Conservation (phyloP, 2,888 invertebrate species). For the Alviniconcha strummeri region DNA sequence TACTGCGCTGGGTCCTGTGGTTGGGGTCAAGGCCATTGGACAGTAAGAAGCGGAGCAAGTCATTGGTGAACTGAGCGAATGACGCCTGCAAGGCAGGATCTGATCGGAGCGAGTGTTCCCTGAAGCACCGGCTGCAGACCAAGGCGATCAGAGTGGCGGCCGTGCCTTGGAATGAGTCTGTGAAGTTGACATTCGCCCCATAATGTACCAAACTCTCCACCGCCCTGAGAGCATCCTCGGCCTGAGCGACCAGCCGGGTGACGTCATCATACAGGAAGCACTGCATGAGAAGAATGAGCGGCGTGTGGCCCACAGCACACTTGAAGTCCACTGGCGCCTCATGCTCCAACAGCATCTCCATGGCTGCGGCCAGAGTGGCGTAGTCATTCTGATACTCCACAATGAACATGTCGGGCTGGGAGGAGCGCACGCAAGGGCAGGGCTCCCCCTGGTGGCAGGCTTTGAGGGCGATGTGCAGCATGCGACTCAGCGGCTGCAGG, state of each 20-base stretch:
- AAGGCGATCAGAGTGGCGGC: conserved; percentile 75
- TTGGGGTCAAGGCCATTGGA: conserved; percentile 82
- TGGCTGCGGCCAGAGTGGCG: conserved; percentile 53
- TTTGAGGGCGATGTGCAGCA: conserved; percentile 75
- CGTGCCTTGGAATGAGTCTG: conserved; percentile 78
- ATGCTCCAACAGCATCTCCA: conserved; percentile 62
- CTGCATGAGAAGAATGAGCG: conserved; percentile 84
- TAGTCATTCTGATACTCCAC: conserved; percentile 74
- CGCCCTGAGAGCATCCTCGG: conserved; percentile 79
- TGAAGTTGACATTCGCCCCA: conserved; percentile 85
- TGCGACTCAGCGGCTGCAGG: conserved; percentile 84
- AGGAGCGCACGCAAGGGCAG: conserved; percentile 82
- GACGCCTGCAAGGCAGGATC: conserved; percentile 27
- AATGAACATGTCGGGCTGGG: conserved; percentile 82
- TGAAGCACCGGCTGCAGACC: conserved; percentile 53
- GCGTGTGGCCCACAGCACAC: conserved; percentile 71
- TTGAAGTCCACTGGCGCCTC: conserved; percentile 59
- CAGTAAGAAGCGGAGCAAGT: conserved; percentile 80
- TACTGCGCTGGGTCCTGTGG: conserved; percentile 78
- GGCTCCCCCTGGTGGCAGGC: conserved; percentile 82
- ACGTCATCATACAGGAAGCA: conserved; percentile 85
- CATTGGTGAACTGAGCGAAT: conserved; percentile 79
- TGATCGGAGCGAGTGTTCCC: background rate
- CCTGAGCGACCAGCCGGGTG: conserved; percentile 78
- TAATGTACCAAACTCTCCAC: conserved; percentile 82